phyloP scores from a whole-genome alignment of 1,140 invertebrate genomes.

The Sogatella furcifera region DNA sequence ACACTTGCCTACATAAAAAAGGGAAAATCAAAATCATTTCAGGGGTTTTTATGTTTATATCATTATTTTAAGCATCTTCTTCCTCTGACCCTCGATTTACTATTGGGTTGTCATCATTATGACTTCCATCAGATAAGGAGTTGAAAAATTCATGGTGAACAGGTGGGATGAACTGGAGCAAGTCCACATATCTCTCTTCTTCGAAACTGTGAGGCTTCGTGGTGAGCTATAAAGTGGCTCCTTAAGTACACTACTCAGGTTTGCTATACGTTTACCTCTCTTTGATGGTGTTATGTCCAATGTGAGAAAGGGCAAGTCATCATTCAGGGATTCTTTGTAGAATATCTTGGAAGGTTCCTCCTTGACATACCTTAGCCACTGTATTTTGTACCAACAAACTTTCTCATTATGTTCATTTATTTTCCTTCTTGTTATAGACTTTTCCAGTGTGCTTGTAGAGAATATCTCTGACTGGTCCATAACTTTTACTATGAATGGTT shows the following conservation, averaged over 20 bases:
- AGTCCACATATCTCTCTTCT: slow-evolving; percentile 15
- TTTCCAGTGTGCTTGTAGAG: slow-evolving; percentile 9
- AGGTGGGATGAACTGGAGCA: slow-evolving; percentile 17
- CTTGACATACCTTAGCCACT: slow-evolving; percentile 14
- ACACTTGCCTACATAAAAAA: not conserved
- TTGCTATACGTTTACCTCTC: slow-evolving; percentile 7
- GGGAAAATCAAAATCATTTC: not conserved
- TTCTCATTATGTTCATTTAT: not conserved
- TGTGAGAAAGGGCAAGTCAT: slow-evolving; percentile 10
- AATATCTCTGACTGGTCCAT: slow-evolving; percentile 10
- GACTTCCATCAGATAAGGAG: slow-evolving; percentile 13
- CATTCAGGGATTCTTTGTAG: slow-evolving; percentile 14
- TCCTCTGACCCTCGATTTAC: slow-evolving; percentile 1
- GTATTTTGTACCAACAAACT: slow-evolving; percentile 15
- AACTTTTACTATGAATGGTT: slow-evolving; percentile 12
- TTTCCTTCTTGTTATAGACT: slow-evolving; percentile 12
- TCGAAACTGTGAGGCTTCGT: slow-evolving; percentile 15
- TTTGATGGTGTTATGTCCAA: slow-evolving; percentile 12
- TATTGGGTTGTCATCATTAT: slow-evolving; percentile 9
- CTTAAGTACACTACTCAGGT: slow-evolving; percentile 17
- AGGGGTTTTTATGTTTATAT: not conserved
- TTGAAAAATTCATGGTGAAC: slow-evolving; percentile 19
- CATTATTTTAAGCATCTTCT: not conserved
- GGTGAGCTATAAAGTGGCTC: slow-evolving; percentile 10
- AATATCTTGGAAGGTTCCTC: slow-evolving; percentile 11